These are phyloP conservation scores for Orthonevra nobilis DNA, from an alignment of 2,888 invertebrate species.

Conservation along the genomic window DNA sequence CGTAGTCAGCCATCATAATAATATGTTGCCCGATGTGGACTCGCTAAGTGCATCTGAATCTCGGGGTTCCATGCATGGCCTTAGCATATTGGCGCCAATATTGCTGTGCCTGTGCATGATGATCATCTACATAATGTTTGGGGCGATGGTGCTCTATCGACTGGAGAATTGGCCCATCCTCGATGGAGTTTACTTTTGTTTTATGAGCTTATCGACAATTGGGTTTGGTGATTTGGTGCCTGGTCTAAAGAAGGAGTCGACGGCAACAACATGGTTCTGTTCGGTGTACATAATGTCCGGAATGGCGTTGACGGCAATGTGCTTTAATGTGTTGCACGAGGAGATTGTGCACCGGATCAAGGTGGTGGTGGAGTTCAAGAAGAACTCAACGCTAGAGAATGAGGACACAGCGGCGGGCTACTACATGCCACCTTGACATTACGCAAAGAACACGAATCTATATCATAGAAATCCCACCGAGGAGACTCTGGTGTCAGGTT, in stretches of 20 bases:
- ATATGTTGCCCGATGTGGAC: conserved; percentile 82
- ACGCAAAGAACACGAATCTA: conserved; percentile 78
- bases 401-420: conserved; percentile 73
- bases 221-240: conserved; percentile 94
- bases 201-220: conserved; percentile 96
- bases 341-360: conserved; percentile 92
- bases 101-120: conserved; percentile 93
- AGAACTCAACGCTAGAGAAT: conserved; percentile 72
- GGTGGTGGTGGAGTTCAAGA: conserved; percentile 81
- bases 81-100: conserved; percentile 94
- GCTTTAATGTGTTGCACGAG: conserved; percentile 93
- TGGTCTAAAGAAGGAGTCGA: conserved; percentile 82
- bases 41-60: conserved; percentile 87
- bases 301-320: conserved; percentile 93
- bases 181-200: conserved; percentile 96
- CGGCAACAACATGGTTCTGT: conserved; percentile 92
- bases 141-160: conserved; percentile 92
- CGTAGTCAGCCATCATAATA: conserved; percentile 61
- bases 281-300: conserved; percentile 93
- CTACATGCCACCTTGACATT: conserved; percentile 79
- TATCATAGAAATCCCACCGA: conserved; percentile 83
- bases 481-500: conserved; percentile 82
- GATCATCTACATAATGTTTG: conserved; percentile 94
- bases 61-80: conserved; percentile 87
- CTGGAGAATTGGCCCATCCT: conserved; percentile 95